Evolutionary conservation across 1,140 invertebrate genomes (phyloP).

Genomic region (Mycetomoellerius zeteki): DNA sequence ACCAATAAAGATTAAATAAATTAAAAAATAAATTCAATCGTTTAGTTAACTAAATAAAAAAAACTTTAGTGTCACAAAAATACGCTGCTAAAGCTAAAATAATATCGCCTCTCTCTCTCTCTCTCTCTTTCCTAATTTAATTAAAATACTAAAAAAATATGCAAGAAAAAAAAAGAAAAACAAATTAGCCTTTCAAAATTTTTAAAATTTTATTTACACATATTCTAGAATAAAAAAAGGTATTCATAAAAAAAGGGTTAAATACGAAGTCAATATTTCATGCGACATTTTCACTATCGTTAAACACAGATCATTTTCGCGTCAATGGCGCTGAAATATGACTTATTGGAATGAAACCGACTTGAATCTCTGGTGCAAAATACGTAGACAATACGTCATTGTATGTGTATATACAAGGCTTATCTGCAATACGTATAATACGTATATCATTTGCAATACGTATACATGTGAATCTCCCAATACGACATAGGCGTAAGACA

Average conservation of each 20-base stretch:
- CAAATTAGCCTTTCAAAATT: no score
- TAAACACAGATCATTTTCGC: not conserved
- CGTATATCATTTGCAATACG: conserved; percentile 26
- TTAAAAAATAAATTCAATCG: not conserved
- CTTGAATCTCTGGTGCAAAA: conserved; percentile 4
- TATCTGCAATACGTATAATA: conserved; percentile 5
- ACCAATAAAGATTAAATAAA: not conserved
- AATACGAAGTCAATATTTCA: not conserved
- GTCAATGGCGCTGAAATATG: not conserved
- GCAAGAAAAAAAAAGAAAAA: no score
- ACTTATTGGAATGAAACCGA: not conserved
- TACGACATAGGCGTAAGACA: conserved; percentile 36
- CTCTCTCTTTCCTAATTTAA: no score
- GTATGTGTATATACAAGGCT: not conserved
- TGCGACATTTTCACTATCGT: not conserved
- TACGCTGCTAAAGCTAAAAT: not conserved
- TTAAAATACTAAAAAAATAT: no score
- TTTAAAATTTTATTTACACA: no score
- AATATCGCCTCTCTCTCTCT: no score
- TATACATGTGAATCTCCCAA: not conserved
- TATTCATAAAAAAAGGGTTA: no score
- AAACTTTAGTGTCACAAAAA: not conserved
- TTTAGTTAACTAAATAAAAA: not conserved
- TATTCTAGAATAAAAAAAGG: no score
- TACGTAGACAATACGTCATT: conserved; percentile 1